Base-by-base conservation (phyloP, 2,888 invertebrate genomes). In the Eurois occulta region DNA sequence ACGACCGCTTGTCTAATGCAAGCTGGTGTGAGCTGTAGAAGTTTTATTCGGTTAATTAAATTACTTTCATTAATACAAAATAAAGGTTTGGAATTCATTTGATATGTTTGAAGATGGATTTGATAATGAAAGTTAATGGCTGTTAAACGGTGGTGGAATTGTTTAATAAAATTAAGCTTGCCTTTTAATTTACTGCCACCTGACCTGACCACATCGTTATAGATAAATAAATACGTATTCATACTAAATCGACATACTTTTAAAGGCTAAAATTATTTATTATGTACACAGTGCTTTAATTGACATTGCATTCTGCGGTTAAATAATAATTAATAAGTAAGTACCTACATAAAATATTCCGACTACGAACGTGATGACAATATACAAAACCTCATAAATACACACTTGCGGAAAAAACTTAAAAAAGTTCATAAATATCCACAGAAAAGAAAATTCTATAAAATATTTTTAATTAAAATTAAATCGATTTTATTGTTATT, bases 1-100 rank as follows among this genome's bases (percentile, higher is more conserved):
- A 87, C 72, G 84, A 86, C 86, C 88, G 84, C 72, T 74, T 71
- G 68, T 68, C 28, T 60, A 74, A 32, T 75, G 73, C 78, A 75
- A 78, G 72, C 72, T 62, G 67, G 46, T 72, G 73, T 75, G 70
- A 78, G 73, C 72, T 81, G 60, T 41, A 62, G 70, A 72, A 76
- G 24, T 72, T 77, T 38, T 66, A 81, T 81, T 76, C 38, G 64
- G 66, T 74, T 77, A 83, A 78, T 86, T 77, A 13, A 68, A 82
- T 75, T 73, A 75, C 66, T 48, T 67, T 52, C 21, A 71, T 55
- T 46, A 62, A 70, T 58, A 65, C n/a, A 67, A 75, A 68, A 71
- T 62, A 18, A 38, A 74, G 32, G 43, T 43, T 60, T 41, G 13
- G 18, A 52, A 62, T 55, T 72, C 43, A 72, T 78, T 78, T 75